phyloP scores from a whole-genome alignment of 2,797 vertebrate species.

The Manis pentadactyla region DNA sequence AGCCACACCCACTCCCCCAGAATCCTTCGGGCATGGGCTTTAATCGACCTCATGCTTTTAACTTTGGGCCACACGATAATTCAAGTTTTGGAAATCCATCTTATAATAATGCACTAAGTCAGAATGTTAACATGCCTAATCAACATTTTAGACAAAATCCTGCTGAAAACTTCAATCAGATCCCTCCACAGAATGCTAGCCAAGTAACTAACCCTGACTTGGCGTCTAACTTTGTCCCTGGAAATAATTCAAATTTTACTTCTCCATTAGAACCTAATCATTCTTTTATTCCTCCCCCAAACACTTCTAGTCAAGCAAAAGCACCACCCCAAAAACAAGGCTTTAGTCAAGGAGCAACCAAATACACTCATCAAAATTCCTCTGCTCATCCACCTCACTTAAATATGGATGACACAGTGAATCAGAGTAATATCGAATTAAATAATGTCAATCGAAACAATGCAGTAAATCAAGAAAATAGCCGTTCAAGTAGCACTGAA shows the following conservation, averaged over 20 bases:
- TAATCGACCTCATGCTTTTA: too few species aligned
- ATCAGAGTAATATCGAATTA: slow-evolving; percentile 83
- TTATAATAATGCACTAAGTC: slow-evolving; percentile 83
- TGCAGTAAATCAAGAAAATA: slow-evolving; percentile 82
- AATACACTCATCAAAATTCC: slow-evolving; percentile 82
- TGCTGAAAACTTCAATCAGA: slow-evolving; percentile 87
- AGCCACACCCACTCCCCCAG: slow-evolving; percentile 88
- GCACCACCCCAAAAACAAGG: slow-evolving; percentile 87
- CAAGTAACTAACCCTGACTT: slow-evolving; percentile 86
- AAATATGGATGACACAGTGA: slow-evolving; percentile 84
- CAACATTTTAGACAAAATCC: slow-evolving; percentile 89
- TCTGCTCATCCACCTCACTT: slow-evolving; percentile 85
- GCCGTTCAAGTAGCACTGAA: slow-evolving; percentile 83
- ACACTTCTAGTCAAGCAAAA: slow-evolving; percentile 83
- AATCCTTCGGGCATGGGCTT: slow-evolving; percentile 88
- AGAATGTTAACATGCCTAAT: slow-evolving; percentile 84
- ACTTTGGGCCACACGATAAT: slow-evolving; percentile 87
- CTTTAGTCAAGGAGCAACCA: slow-evolving; percentile 83
- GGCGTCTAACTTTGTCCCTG: slow-evolving; percentile 86
- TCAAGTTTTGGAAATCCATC: slow-evolving; percentile 85
- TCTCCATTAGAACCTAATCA: slow-evolving; percentile 86
- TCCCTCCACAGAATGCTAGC: slow-evolving; percentile 82
- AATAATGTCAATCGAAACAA: slow-evolving; percentile 84
- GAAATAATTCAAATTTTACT: slow-evolving; percentile 84
- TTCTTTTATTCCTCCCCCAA: slow-evolving; percentile 86